A percentile compares a stretch with the other conserved stretches of the same genome.
Conservation (phyloP, 1,140 invertebrate species). For the Cataglyphis hispanica region DNA sequence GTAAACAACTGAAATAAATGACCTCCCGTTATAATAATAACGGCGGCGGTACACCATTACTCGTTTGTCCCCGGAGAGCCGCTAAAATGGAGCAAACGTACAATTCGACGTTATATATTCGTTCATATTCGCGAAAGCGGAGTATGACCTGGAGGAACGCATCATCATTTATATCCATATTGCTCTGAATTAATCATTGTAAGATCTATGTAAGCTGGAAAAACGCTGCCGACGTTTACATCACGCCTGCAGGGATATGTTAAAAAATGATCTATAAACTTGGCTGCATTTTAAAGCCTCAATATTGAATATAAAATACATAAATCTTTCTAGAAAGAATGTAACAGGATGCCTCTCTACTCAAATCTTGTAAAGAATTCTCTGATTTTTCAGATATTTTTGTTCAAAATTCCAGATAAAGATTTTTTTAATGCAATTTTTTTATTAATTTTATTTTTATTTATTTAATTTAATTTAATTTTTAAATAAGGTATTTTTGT, state of each 20-base stretch:
- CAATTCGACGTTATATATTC: slow-evolving; percentile 30
- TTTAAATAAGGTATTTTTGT: too few species aligned
- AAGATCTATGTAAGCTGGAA: slow-evolving; percentile 2
- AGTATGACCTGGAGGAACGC: slow-evolving; percentile 17
- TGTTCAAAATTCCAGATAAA: too few species aligned
- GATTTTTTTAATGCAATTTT: too few species aligned
- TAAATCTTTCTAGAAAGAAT: background rate
- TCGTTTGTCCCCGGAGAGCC: slow-evolving; percentile 38
- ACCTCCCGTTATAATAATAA: slow-evolving; percentile 74
- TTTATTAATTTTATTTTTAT: too few species aligned
- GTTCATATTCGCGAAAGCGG: slow-evolving; percentile 21
- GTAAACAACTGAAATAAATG: slow-evolving; percentile 76
- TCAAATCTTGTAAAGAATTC: too few species aligned
- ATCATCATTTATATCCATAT: slow-evolving; percentile 50
- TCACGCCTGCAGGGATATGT: background rate
- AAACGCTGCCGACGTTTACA: background rate
- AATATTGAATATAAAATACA: background rate
- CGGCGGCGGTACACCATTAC: slow-evolving; percentile 55
- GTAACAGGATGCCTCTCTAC: too few species aligned
- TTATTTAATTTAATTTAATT: too few species aligned
- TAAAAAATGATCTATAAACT: background rate
- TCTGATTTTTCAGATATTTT: too few species aligned
- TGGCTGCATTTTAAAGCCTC: background rate
- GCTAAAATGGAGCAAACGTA: slow-evolving; percentile 51
- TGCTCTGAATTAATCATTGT: slow-evolving; percentile 22